phyloP scores from a whole-genome alignment of 2,888 invertebrate genomes.

The Rosalia funebris region DNA sequence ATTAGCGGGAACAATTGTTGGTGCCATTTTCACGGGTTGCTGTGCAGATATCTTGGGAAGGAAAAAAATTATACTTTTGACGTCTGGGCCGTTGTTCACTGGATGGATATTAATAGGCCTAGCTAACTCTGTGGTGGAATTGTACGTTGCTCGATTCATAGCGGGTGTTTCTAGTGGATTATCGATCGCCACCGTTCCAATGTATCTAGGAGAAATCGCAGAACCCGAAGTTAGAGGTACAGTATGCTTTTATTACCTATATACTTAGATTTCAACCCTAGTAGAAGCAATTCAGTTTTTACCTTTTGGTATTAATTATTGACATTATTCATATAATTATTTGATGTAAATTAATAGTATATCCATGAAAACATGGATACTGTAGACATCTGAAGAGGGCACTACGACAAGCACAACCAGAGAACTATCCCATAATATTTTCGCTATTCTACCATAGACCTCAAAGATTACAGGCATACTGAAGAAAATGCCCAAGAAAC shows the following conservation, averaged over 20 bases:
- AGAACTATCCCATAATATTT: no score
- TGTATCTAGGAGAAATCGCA: slow-evolving; percentile 72
- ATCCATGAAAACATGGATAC: no score
- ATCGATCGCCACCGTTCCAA: slow-evolving; percentile 64
- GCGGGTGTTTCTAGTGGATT: slow-evolving; percentile 70
- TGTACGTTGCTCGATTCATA: slow-evolving; percentile 68
- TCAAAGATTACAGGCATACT: no score
- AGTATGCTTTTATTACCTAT: not conserved
- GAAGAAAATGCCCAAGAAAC: no score
- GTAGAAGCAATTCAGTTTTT: no score
- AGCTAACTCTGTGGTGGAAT: slow-evolving; percentile 67
- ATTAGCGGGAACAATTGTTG: slow-evolving; percentile 72
- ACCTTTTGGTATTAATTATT: no score
- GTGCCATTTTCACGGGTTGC: slow-evolving; percentile 72
- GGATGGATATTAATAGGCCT: slow-evolving; percentile 73
- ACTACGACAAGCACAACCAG: no score
- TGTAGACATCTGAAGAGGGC: no score
- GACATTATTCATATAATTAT: no score
- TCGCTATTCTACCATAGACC: no score
- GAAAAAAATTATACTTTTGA: slow-evolving; percentile 71
- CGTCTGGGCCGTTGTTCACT: slow-evolving; percentile 70
- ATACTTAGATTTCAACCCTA: not conserved
- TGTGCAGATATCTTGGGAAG: slow-evolving; percentile 74
- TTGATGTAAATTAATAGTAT: no score
- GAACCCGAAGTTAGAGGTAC: slow-evolving; percentile 69